Conservation (phyloP, 2,113 vertebrate species). For the Syngnathus scovelli region DNA sequence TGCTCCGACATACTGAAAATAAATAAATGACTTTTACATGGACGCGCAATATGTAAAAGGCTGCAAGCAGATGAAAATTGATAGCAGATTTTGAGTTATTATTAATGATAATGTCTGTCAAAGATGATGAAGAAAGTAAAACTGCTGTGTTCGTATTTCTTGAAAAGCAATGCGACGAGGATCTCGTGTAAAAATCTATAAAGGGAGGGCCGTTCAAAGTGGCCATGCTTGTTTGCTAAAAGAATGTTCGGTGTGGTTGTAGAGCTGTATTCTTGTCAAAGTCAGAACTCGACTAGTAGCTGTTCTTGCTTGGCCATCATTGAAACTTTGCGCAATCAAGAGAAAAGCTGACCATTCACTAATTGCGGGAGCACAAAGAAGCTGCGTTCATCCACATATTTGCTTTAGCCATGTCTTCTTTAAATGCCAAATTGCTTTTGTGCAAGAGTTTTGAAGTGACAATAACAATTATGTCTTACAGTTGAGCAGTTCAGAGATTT, state of each 20-base stretch:
- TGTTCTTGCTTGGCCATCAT: slow-evolving; percentile 38
- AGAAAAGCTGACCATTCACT: slow-evolving; percentile 45
- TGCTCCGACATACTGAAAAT: slow-evolving; percentile 25
- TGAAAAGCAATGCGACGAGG: slow-evolving; percentile 16
- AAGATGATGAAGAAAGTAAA: slow-evolving; percentile 24
- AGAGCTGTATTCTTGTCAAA: slow-evolving; percentile 50
- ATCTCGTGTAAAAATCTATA: slow-evolving; percentile 30
- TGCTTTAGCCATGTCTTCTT: slow-evolving; percentile 39
- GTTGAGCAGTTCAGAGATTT: slow-evolving; percentile 62
- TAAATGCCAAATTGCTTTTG: slow-evolving; percentile 45
- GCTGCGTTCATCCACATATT: slow-evolving; percentile 32
- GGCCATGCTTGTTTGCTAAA: slow-evolving; percentile 23
- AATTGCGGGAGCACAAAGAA: slow-evolving; percentile 39
- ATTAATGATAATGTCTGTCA: slow-evolving; percentile 37
- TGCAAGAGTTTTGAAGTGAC: slow-evolving; percentile 40
- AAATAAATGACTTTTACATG: slow-evolving; percentile 42
- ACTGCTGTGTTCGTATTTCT: slow-evolving; percentile 24
- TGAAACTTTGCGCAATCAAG: slow-evolving; percentile 40
- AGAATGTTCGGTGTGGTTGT: slow-evolving; percentile 53
- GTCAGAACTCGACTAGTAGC: slow-evolving; percentile 5
- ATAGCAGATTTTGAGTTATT: slow-evolving; percentile 55
- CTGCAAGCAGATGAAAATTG: slow-evolving; percentile 49
- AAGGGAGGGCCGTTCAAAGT: slow-evolving; percentile 15
- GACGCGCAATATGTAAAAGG: slow-evolving; percentile 36
- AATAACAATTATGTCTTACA: slow-evolving; percentile 64